phyloP scores from a whole-genome alignment of 2,113 vertebrate genomes.

The Gymnorhina tibicen region DNA sequence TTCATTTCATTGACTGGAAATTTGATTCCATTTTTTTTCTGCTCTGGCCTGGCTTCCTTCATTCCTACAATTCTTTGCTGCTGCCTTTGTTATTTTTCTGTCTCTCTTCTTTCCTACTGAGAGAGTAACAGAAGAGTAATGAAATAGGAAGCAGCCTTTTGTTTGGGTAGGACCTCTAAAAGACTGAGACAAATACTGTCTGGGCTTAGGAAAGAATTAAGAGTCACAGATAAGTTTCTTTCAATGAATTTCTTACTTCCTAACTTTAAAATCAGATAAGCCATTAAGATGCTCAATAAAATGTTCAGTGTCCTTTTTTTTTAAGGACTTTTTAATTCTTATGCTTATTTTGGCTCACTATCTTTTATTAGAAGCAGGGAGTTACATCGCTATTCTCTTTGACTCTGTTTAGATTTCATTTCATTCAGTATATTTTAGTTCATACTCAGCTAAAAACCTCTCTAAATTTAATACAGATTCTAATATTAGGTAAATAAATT shows the following conservation, averaged over 20 bases:
- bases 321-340: background rate
- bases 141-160: background rate
- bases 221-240: background rate
- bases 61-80: background rate
- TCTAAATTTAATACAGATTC: background rate
- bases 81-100: background rate
- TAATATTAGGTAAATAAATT: background rate
- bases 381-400: background rate
- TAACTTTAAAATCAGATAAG: background rate
- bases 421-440: background rate
- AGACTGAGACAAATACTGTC: background rate
- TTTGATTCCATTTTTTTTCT: background rate
- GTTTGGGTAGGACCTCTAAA: background rate
- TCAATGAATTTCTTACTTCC: background rate
- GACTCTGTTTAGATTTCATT: background rate
- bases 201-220: background rate
- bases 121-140: background rate
- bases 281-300: background rate
- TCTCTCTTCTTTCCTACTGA: background rate
- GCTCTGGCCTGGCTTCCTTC: background rate
- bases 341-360: background rate
- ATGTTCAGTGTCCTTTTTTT: background rate
- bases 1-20: constrained; percentile 32
- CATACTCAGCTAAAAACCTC: background rate
- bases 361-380: background rate